Evolutionary conservation across 2,888 invertebrate species (phyloP).

Genomic region (Latrodectus elegans): DNA sequence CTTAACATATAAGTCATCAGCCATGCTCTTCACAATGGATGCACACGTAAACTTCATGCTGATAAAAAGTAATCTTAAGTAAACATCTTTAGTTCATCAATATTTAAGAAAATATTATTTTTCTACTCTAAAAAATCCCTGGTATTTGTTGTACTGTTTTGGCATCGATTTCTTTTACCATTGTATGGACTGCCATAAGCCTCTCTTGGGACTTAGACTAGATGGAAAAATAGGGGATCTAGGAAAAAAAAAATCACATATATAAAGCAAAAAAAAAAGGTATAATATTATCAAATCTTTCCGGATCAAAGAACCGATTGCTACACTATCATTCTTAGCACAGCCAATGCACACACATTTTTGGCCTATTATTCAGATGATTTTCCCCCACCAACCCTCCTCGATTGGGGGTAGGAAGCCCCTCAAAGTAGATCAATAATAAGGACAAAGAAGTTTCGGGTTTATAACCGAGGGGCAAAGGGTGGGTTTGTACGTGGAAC

Average conservation of each 20-base stretch:
- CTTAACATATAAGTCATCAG: no score
- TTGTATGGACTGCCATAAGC: slow-evolving; percentile 4
- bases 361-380: slow-evolving; percentile 65
- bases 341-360: slow-evolving; percentile 58
- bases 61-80: no score
- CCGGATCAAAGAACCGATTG: slow-evolving; percentile 62
- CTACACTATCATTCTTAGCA: slow-evolving; percentile 39
- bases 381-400: background rate
- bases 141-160: slow-evolving; percentile 44
- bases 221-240: background rate
- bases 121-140: slow-evolving; percentile 25
- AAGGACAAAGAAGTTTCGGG: slow-evolving; percentile 42
- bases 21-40: no score
- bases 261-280: background rate
- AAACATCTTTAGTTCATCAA: no score
- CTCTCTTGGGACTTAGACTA: slow-evolving; percentile 19
- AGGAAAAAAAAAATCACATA: no score
- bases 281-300: slow-evolving; percentile 68
- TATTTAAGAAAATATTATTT: background rate
- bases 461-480: slow-evolving; percentile 55
- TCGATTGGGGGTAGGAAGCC: slow-evolving; percentile 35
- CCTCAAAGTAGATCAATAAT: slow-evolving; percentile 61
- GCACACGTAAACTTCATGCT: no score
- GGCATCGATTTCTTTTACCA: slow-evolving; percentile 9
- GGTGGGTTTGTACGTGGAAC: background rate